Evolutionary conservation across 1,140 invertebrate species (phyloP).

Genomic region (Listronotus bonariensis): DNA sequence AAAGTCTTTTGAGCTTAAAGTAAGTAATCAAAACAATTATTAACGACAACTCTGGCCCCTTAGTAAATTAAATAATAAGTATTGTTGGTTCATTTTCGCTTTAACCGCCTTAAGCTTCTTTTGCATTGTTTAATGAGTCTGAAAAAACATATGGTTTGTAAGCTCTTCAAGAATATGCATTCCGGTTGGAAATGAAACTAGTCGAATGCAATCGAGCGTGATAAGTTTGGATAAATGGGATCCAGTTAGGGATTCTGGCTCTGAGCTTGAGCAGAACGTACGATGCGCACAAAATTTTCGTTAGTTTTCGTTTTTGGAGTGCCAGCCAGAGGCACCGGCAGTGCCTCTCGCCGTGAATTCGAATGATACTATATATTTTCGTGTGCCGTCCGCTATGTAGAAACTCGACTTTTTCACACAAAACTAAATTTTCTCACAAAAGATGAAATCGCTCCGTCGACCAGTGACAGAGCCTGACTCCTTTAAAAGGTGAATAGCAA

Average conservation of each 20-base stretch:
- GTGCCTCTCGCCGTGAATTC: slow-evolving; percentile 33
- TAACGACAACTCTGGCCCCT: too few species aligned
- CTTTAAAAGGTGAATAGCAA: slow-evolving; percentile 12
- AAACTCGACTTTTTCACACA: slow-evolving; percentile 17
- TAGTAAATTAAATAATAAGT: too few species aligned
- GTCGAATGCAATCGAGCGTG: slow-evolving; percentile 17
- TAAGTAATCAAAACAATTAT: too few species aligned
- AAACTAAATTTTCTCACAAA: neutral
- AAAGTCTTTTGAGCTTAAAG: too few species aligned
- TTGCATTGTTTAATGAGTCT: neutral
- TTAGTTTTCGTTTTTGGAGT: slow-evolving; percentile 32
- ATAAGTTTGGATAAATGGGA: slow-evolving; percentile 23
- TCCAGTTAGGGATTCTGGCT: slow-evolving; percentile 31
- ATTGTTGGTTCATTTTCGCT: too few species aligned
- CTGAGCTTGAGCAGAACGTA: slow-evolving; percentile 32
- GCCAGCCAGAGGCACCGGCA: slow-evolving; percentile 25
- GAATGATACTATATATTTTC: slow-evolving; percentile 26
- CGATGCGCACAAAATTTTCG: slow-evolving; percentile 33
- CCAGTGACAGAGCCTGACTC: slow-evolving; percentile 11
- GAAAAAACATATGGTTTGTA: neutral
- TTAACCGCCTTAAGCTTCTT: neutral
- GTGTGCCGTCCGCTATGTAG: slow-evolving; percentile 33
- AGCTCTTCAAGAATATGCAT: neutral
- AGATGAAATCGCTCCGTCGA: slow-evolving; percentile 20
- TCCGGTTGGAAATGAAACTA: neutral